phyloP scores from a whole-genome alignment of 1,140 invertebrate genomes.

The Meloidogyne floridensis region DNA sequence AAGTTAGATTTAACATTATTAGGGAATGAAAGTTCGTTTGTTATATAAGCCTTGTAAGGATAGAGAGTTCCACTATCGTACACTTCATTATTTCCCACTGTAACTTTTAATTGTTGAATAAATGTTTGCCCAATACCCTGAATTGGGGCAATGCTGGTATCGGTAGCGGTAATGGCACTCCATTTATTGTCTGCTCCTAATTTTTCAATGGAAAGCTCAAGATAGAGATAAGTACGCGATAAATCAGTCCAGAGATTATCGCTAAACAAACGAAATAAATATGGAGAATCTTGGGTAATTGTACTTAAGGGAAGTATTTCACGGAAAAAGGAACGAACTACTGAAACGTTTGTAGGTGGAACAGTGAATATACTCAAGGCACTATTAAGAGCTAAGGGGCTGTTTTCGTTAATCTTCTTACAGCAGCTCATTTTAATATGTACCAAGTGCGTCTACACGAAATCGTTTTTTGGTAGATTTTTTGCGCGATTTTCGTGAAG shows the following conservation, averaged over 20 bases:
- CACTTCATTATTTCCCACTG: conserved; percentile 28
- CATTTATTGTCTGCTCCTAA: too few relatives aligned
- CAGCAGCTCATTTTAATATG: conserved; percentile 27
- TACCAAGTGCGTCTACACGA: conserved; percentile 20
- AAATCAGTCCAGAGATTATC: too few relatives aligned
- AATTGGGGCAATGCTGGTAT: too few relatives aligned
- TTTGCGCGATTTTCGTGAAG: too few relatives aligned
- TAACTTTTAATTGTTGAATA: conserved; percentile 32
- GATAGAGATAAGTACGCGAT: too few relatives aligned
- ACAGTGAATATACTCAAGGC: conserved; percentile 27
- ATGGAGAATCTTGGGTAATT: too few relatives aligned
- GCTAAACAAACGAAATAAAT: too few relatives aligned
- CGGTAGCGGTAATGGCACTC: too few relatives aligned
- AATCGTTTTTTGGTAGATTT: background rate
- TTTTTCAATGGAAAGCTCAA: too few relatives aligned
- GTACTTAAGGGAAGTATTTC: conserved; percentile 29
- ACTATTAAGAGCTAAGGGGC: background rate
- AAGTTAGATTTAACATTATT: conserved; percentile 19
- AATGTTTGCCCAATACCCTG: background rate
- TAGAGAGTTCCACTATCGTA: conserved; percentile 27
- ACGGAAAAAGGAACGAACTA: conserved; percentile 27
- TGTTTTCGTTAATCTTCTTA: conserved; percentile 26
- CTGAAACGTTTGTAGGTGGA: conserved; percentile 29
- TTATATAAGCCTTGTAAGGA: too few relatives aligned
- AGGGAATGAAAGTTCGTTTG: conserved; percentile 9